phyloP scores from a whole-genome alignment of 2,113 vertebrate genomes.

The Myotis yumanensis region DNA sequence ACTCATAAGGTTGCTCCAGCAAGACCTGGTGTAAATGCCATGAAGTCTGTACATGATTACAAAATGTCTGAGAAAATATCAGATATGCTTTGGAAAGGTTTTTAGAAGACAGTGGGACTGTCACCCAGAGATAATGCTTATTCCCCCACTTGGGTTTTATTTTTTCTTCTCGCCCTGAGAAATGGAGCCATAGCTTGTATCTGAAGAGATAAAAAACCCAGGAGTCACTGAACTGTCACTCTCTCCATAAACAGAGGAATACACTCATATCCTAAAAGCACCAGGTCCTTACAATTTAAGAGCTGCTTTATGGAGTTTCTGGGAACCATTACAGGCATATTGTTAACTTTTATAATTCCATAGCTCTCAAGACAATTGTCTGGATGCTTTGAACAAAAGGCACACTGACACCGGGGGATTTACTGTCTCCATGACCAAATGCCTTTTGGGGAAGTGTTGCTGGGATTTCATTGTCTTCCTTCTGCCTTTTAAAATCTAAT shows the following conservation, averaged over 20 bases:
- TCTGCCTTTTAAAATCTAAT: constrained; percentile 61
- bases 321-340: neutral
- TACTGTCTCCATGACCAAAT: neutral
- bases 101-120: neutral
- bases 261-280: neutral
- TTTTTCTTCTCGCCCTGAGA: neutral
- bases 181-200: neutral
- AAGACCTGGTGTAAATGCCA: neutral
- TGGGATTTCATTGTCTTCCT: constrained; percentile 32
- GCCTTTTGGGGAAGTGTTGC: neutral
- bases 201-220: neutral
- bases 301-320: neutral
- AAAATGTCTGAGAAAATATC: neutral
- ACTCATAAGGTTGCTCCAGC: neutral
- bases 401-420: neutral
- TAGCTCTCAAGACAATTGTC: constrained; percentile 31
- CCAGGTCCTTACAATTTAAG: neutral
- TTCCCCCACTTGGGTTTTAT: neutral
- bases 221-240: neutral
- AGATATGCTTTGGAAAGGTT: neutral
- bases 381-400: constrained; percentile 37
- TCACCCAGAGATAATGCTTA: constrained; percentile 17
- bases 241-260: neutral
- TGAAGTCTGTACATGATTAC: neutral
- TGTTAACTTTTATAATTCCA: constrained; percentile 58